A percentile compares a stretch with the other conserved stretches of the same genome.
Evolutionary conservation across 2,888 invertebrate genomes (phyloP).

Genomic region (Mechanitis mazaeus): DNA sequence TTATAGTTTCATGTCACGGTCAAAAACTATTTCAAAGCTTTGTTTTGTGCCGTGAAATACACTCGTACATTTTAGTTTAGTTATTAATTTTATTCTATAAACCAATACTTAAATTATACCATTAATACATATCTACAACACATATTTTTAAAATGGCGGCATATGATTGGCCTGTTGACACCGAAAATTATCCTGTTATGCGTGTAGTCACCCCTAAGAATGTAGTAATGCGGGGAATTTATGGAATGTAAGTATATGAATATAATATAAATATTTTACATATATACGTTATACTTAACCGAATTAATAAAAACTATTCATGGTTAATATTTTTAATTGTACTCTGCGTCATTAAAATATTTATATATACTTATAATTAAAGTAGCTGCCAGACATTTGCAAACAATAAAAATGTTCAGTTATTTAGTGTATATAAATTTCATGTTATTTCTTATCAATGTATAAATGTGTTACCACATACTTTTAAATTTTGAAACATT

Average conservation of each 20-base stretch:
- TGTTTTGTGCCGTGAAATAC: slow-evolving; percentile 21
- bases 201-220: slow-evolving; percentile 55
- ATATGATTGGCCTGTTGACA: slow-evolving; percentile 55
- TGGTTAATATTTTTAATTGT: too few relatives aligned
- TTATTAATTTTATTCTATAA: neutral
- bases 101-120: neutral
- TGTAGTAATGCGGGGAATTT: slow-evolving; percentile 51
- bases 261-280: neutral
- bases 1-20: slow-evolving; percentile 27
- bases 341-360: too few relatives aligned
- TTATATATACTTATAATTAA: too few relatives aligned
- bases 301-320: too few relatives aligned
- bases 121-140: neutral
- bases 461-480: too few relatives aligned
- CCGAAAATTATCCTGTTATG: slow-evolving; percentile 60
- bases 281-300: too few relatives aligned
- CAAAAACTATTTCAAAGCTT: slow-evolving; percentile 21
- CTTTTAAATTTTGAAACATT: too few relatives aligned
- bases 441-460: too few relatives aligned
- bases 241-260: slow-evolving; percentile 54
- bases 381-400: too few relatives aligned
- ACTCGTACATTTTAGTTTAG: slow-evolving; percentile 11
- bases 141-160: slow-evolving; percentile 42
- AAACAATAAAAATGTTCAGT: too few relatives aligned
- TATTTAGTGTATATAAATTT: too few relatives aligned